Conservation (phyloP, 2,797 vertebrate species). For the Garrulus glandarius region DNA sequence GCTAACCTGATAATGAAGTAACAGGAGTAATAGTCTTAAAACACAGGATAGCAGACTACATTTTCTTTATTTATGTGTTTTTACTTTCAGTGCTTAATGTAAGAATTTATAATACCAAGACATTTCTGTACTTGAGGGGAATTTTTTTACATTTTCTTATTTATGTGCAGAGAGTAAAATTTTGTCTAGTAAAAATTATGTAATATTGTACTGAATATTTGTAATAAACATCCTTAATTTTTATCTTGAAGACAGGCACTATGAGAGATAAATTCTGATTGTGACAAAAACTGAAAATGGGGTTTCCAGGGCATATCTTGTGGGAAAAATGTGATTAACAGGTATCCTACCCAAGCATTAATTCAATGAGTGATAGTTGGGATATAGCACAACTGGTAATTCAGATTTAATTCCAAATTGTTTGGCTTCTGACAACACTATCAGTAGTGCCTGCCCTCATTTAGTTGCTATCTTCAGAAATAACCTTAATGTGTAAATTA, state of each 20-base stretch:
- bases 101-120: neutral
- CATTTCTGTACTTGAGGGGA: neutral
- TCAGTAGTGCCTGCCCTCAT: neutral
- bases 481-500: neutral
- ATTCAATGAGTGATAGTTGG: fast-evolving
- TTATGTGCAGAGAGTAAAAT: neutral
- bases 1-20: neutral
- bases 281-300: neutral
- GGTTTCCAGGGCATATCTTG: neutral
- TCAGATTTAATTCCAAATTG: neutral
- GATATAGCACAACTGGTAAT: neutral
- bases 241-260: neutral
- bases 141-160: neutral
- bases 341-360: neutral
- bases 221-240: neutral
- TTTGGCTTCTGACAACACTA: neutral
- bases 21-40: neutral
- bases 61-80: neutral
- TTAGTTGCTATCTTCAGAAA: neutral
- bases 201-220: neutral
- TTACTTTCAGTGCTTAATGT: neutral
- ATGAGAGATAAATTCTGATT: neutral
- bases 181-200: neutral
- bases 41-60: neutral
- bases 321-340: neutral